These are phyloP conservation scores for Drosophila fuyamai DNA, from an alignment of 1,140 invertebrate species.

Conservation along the genomic window DNA sequence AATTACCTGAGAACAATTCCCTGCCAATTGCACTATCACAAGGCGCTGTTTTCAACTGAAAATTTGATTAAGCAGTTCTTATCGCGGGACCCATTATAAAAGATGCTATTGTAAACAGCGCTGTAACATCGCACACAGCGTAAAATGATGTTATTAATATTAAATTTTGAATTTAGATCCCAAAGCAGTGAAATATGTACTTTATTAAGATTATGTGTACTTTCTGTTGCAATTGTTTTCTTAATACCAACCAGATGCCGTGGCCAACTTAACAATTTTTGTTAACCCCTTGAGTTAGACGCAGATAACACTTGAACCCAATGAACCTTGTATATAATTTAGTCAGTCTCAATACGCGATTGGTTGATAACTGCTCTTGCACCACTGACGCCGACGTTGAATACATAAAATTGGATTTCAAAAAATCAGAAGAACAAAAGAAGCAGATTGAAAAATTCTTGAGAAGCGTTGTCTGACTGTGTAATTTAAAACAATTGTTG, in stretches of 20 bases:
- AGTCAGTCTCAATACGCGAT: slow-evolving; percentile 54
- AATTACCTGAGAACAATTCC: slow-evolving; percentile 1
- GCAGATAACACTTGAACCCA: slow-evolving; percentile 15
- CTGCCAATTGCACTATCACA: slow-evolving; percentile 23
- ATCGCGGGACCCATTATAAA: background rate
- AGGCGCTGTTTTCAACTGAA: slow-evolving; percentile 19
- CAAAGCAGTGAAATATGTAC: slow-evolving; percentile 2
- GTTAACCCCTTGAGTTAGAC: slow-evolving; percentile 23
- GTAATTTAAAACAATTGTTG: slow-evolving; percentile 51
- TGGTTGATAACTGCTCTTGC: slow-evolving; percentile 34
- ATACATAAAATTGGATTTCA: slow-evolving; percentile 7
- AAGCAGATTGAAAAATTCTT: slow-evolving; percentile 9
- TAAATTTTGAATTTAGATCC: slow-evolving; percentile 2
- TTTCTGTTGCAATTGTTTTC: slow-evolving; percentile 41
- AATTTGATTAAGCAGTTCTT: slow-evolving; percentile 7
- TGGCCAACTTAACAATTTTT: slow-evolving; percentile 44
- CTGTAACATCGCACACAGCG: slow-evolving; percentile 20
- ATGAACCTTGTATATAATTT: slow-evolving; percentile 79
- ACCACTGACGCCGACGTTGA: slow-evolving; percentile 29
- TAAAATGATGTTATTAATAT: slow-evolving; percentile 20
- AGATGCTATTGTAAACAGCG: slow-evolving; percentile 8
- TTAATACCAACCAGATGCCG: slow-evolving; percentile 15
- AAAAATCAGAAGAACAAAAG: slow-evolving; percentile 18
- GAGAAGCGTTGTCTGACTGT: slow-evolving; percentile 56
- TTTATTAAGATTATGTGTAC: background rate